These are phyloP conservation scores for Anthopleura xanthogrammica DNA, from an alignment of 92 coral and sea anemone species.

Conservation along the genomic window DNA sequence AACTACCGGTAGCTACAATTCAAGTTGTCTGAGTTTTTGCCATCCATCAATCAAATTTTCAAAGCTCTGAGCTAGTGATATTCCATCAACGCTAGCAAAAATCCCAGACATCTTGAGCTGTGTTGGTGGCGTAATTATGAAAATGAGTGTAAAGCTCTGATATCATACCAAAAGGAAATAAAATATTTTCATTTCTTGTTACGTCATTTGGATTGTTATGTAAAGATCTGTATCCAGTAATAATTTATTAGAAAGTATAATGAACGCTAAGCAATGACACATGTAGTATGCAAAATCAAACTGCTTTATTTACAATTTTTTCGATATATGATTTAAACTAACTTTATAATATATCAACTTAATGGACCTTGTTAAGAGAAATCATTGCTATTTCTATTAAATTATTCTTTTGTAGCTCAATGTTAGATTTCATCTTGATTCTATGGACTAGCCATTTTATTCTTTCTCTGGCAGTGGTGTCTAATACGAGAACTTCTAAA, in stretches of 20 bases:
- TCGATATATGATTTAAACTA: not conserved
- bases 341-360: not conserved
- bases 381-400: not conserved
- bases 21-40: too few species aligned
- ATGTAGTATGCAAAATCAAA: not conserved
- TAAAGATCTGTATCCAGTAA: too few species aligned
- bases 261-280: too few species aligned
- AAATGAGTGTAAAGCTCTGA: not conserved
- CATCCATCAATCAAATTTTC: too few species aligned
- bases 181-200: not conserved
- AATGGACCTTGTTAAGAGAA: not conserved
- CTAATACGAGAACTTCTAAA: too few species aligned
- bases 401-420: not conserved
- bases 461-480: not conserved
- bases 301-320: constrained; percentile 1
- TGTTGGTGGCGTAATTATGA: too few species aligned
- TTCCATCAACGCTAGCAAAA: too few species aligned
- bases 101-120: too few species aligned
- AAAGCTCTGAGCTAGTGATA: too few species aligned
- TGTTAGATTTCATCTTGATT: not conserved
- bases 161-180: not conserved
- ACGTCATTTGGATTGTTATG: not conserved
- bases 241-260: too few species aligned
- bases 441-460: not conserved
- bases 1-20: too few species aligned